These are phyloP conservation scores for Drosophila ustulata DNA, from an alignment of 2,888 invertebrate species.

Conservation along the genomic window DNA sequence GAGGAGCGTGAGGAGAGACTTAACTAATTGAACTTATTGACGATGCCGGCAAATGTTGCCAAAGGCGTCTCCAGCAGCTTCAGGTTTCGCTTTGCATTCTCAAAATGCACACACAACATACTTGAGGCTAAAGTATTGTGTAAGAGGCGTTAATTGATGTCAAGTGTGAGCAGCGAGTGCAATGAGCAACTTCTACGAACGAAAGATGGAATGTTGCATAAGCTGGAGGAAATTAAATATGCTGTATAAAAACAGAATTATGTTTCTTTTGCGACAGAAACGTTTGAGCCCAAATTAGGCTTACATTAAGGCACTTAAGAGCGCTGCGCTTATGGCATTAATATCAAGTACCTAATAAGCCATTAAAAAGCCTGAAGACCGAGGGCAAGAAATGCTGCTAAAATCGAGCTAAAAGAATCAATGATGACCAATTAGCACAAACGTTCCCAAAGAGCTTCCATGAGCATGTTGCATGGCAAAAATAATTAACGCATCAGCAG, in stretches of 20 bases:
- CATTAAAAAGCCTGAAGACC: conserved; percentile 27
- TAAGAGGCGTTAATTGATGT: conserved; percentile 4
- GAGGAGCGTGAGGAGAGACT: not conserved
- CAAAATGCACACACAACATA: conserved; percentile 10
- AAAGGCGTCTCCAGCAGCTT: conserved; percentile 22
- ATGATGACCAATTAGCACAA: conserved; percentile 50
- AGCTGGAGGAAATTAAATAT: not conserved
- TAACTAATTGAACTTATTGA: conserved; percentile 66
- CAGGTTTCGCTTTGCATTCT: conserved; percentile 26
- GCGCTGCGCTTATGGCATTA: conserved; percentile 15
- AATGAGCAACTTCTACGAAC: not conserved
- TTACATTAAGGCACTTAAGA: conserved; percentile 3
- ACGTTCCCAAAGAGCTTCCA: conserved; percentile 17
- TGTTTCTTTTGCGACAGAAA: not conserved
- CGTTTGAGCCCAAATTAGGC: conserved; percentile 10
- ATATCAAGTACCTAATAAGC: conserved; percentile 40
- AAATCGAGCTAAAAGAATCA: conserved; percentile 43
- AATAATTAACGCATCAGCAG: conserved; percentile 52
- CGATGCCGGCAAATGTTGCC: conserved; percentile 31
- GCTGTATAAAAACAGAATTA: not conserved
- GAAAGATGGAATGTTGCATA: not conserved
- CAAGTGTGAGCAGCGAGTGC: not conserved
- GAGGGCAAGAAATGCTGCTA: not conserved
- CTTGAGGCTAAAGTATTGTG: conserved; percentile 5
- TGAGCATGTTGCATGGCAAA: conserved; percentile 43